Evolutionary conservation across 1,140 invertebrate genomes (phyloP), one percentile per base, ranked within the genome.

Genomic region (Schlechtendalia chinensis): DNA sequence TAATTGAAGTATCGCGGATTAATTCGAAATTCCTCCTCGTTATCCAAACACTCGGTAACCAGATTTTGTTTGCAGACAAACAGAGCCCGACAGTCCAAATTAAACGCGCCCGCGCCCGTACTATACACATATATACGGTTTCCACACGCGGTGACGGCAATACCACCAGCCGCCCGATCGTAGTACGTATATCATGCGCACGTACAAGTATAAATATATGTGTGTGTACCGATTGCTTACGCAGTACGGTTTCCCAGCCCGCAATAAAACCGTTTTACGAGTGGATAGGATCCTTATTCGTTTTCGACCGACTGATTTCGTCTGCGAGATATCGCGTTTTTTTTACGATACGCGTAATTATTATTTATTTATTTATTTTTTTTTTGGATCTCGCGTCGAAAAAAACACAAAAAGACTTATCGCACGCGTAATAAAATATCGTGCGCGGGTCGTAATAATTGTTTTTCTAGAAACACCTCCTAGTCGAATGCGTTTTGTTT

Each of bases 21-120:
- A 79, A 79, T 79, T 79, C 75, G 63, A 45, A 61, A 79, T 79
- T 79, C 39, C 75, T 79, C 75, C 75, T 79, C 75, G 75, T 61
- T 79, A 79, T 79, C 75, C 75, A 79, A 79, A 79, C 75, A 79
- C 75, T 79, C 39, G 75, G 75, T 79, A 79, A 79, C 75, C 75
- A 79, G 75, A 79, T 79, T 79, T 79, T 79, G 75, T 79, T 79
- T 79, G 75, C 75, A 47, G 58, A 79, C 75, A 79, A 79, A 79
- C 75, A 79, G 56, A 72, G 63, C 39, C 58, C 56, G 39, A 79
- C 75, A 61, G 75, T 79, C 56, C 75, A 79, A 79, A 59, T 79
- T 79, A 79, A 79, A 79, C 75, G 75, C 75, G 39, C 17, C 14
- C n/a, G n/a, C 45, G 59, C 29, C 3, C 8, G 8, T 39, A 39